phyloP scores from a whole-genome alignment of 1,140 invertebrate genomes.

The Chironomus tepperi region DNA sequence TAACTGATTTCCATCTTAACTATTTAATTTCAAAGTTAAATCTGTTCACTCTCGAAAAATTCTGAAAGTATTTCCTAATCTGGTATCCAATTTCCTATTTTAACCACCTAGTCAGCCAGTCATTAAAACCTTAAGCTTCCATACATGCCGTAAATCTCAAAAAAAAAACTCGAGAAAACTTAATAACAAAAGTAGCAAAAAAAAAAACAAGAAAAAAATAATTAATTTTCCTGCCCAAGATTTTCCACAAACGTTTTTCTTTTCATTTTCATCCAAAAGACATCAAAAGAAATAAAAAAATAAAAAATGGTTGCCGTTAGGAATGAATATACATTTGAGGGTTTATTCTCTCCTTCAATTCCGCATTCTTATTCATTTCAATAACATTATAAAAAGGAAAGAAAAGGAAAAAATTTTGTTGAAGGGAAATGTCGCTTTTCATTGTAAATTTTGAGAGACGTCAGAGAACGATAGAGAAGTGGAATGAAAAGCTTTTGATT shows the following conservation, averaged over 20 bases:
- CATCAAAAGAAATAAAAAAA: no score
- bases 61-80: no score
- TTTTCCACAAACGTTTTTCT: neutral
- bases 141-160: no score
- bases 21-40: no score
- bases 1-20: no score
- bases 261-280: neutral
- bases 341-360: neutral
- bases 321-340: no score
- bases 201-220: neutral
- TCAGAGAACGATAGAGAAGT: no score
- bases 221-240: neutral
- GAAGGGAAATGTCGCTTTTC: neutral
- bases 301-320: neutral
- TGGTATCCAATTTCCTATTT: no score
- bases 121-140: no score
- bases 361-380: neutral
- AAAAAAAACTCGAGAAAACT: no score
- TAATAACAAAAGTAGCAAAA: neutral
- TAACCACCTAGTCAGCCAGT: no score
- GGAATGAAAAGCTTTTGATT: neutral
- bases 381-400: neutral
- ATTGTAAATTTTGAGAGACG: neutral
- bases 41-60: no score
- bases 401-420: neutral